A percentile compares a stretch with the other conserved stretches of the same genome.
These are phyloP conservation scores for Alethe castanea DNA, from an alignment of 2,113 vertebrate species.

Conservation along the genomic window DNA sequence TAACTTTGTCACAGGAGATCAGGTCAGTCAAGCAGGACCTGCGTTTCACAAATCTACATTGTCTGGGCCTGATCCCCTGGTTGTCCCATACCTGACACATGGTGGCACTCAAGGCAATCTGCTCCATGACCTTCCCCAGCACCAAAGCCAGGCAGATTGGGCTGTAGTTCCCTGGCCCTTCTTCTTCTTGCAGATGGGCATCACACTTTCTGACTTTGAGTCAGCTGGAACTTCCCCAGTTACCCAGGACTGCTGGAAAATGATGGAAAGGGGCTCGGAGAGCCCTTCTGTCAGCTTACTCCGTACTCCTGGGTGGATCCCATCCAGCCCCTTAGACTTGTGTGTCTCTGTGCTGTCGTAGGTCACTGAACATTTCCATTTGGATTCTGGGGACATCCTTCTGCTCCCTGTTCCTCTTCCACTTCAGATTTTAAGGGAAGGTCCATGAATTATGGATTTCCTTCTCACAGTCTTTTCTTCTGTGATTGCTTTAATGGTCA, in stretches of 20 bases:
- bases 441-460: not conserved
- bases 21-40: not conserved
- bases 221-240: not conserved
- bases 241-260: not conserved
- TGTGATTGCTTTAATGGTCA: not conserved
- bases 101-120: not conserved
- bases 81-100: not conserved
- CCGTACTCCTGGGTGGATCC: not conserved
- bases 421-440: not conserved
- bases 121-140: not conserved
- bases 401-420: not conserved
- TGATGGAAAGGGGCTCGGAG: too few relatives aligned
- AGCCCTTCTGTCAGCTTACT: not conserved
- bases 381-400: not conserved
- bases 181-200: not conserved
- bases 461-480: not conserved
- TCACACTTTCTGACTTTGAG: not conserved
- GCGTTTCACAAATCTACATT: not conserved
- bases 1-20: not conserved
- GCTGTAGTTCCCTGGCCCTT: not conserved
- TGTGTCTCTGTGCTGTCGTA: not conserved
- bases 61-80: not conserved
- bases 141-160: not conserved
- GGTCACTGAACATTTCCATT: not conserved
- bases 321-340: too few relatives aligned